Base-by-base conservation (phyloP, 2,113 vertebrate species). In the Pterophyllum scalare region DNA sequence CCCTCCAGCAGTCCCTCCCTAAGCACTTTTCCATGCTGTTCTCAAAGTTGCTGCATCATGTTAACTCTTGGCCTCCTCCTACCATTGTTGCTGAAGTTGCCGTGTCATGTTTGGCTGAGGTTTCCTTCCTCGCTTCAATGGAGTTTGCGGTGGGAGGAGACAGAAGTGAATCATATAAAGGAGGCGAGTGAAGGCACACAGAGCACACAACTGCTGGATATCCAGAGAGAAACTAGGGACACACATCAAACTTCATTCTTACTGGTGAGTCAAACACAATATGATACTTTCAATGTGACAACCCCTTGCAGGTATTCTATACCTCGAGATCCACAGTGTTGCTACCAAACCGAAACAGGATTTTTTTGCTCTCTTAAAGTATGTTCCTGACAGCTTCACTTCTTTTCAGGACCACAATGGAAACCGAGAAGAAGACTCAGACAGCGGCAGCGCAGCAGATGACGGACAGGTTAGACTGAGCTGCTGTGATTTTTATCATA, bases 401-500 rank as follows among this genome's bases (percentile, higher is more conserved):
- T 70, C 84, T 82, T 87, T 85, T 31, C 62, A 92, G 83, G 2
- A 15, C 20, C 83, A 87, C 79, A 74, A 95, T 96, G 95, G 94
- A 93, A 72, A 82, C 82, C 3, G 64, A 92, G n/a, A 91, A 78
- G 83, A 91, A 84, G 22, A 87, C 72, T 6, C 84, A 79, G 81
- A 77, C 74, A 6, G 5, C 87, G 79, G 40, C 84, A 22, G 88
- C 33, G 6, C 33, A 86, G 64, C 85, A 86, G 20, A 46, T 81
- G 54, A 75, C 79, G 54, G 89, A 94, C 80, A 80, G 89, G 95
- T 96, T 62, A 81, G 67, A 67, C 20, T 64, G 11, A 82, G 28
- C 52, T 40, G n/a, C 77, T 80, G 38, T 65, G 75, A 86, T 67
- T 58, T 28, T 77, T 64, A 31, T 70, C 52, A 15, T 11, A 26